phyloP scores from a whole-genome alignment of 2,113 vertebrate species.

The Seriola aureovittata region DNA sequence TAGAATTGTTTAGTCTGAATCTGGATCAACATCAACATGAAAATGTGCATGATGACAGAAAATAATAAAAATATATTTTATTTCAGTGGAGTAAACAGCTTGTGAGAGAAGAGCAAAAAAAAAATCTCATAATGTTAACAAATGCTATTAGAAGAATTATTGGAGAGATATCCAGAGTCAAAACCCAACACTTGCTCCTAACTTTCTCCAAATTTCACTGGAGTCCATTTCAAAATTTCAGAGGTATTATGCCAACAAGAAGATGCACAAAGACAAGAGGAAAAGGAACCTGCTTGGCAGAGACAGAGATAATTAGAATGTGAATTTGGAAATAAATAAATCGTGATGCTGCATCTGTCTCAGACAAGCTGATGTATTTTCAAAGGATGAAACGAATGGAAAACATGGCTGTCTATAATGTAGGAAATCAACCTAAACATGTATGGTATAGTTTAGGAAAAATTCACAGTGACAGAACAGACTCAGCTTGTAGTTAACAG shows the following conservation, averaged over 20 bases:
- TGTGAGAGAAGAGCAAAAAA: background rate
- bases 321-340: background rate
- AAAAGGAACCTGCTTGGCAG: background rate
- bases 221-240: background rate
- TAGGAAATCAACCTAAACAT: background rate
- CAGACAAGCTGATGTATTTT: background rate
- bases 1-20: conserved; percentile 14
- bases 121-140: background rate
- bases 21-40: background rate
- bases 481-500: background rate
- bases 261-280: background rate
- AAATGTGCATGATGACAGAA: conserved; percentile 3
- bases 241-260: background rate
- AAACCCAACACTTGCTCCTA: background rate
- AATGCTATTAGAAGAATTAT: background rate
- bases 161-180: background rate
- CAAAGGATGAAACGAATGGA: background rate
- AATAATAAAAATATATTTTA: background rate
- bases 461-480: background rate
- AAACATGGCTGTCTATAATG: background rate
- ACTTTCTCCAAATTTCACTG: background rate
- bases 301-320: background rate
- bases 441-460: background rate
- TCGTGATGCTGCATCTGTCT: too few species aligned
- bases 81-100: background rate